Base-by-base conservation (phyloP, 2,113 vertebrate species). In the Elaphurus davidianus region DNA sequence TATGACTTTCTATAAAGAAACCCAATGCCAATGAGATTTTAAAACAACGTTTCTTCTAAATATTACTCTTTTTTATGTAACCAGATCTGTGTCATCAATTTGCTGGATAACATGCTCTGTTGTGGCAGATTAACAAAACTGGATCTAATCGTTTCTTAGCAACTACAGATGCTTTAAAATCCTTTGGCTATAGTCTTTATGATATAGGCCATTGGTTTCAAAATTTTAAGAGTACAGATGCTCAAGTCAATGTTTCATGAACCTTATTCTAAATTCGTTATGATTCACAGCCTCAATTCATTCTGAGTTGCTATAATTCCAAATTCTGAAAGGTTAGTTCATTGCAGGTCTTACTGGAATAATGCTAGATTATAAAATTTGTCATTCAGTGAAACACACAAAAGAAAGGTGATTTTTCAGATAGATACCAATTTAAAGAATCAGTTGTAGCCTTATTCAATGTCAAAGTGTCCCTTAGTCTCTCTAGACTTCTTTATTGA, bases 101-200 rank as follows among this genome's bases (percentile, higher is more conserved):
- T 98, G 94, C 74, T 84, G 36, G 7, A 78, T 62, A 97, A 83
- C 7, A 0, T 16, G 21, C 43, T 78, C 36, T 96, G 8, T 43
- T 97, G 30, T 6, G 40, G 43, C 52, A 91, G 67, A 93, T 33
- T 67, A 95, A 97, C 10, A 94, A 88, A 97, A 98, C 0, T 81
- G 55, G 71, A 92, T 82, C 67, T 95, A 54, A 90, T 6, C 36
- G 52, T 96, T 90, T 94, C 92, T 98, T 96, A 97, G 87, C 95
- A 98, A 96, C 21, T 52, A 62, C 1, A 15, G 3, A 62, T 7
- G 23, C 57, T 62, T 84, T 82, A 62, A 55, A 90, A 5, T 97
- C 78, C 28, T 23, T 71, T 71, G 76, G 57, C 59, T 30, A 5
- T 90, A 62, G 7, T 52, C 17, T 96, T 64, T 90, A 93, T 90